Evolutionary conservation across 2,888 invertebrate genomes (phyloP).

Genomic region (Standfussiana lucernea): DNA sequence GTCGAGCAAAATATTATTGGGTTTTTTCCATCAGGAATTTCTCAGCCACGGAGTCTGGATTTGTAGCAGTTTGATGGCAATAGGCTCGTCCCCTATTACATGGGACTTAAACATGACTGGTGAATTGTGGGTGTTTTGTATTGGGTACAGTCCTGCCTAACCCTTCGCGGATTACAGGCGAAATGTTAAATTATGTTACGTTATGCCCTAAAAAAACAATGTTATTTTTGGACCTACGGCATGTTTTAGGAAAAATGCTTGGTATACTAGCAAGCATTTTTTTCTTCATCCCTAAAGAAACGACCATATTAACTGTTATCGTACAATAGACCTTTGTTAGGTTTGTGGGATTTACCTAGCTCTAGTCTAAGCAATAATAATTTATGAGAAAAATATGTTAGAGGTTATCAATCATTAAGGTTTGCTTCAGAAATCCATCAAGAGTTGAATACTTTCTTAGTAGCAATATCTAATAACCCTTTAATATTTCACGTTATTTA

Average conservation of each 20-base stretch:
- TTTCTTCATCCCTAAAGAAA: not conserved
- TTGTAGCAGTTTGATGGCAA: no score
- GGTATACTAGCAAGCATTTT: no score
- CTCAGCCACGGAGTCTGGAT: no score
- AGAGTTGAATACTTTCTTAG: not conserved
- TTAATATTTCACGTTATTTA: not conserved
- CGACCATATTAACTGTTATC: not conserved
- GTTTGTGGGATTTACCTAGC: not conserved
- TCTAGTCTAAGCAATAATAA: not conserved
- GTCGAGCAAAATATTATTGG: no score
- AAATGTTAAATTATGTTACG: no score
- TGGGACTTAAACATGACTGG: no score
- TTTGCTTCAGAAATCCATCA: not conserved
- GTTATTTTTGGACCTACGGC: not conserved
- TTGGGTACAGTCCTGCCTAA: no score
- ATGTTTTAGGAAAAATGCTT: no score
- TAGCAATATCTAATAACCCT: not conserved
- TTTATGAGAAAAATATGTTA: not conserved
- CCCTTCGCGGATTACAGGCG: no score
- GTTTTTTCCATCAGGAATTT: no score
- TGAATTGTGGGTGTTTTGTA: no score
- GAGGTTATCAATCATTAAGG: not conserved
- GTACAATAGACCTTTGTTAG: not conserved
- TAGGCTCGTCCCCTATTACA: no score
- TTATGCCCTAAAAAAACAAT: not conserved